Evolutionary conservation across 2,113 vertebrate species (phyloP), one percentile per base, ranked within the genome.

Genomic region (Rhinolophus sinicus): DNA sequence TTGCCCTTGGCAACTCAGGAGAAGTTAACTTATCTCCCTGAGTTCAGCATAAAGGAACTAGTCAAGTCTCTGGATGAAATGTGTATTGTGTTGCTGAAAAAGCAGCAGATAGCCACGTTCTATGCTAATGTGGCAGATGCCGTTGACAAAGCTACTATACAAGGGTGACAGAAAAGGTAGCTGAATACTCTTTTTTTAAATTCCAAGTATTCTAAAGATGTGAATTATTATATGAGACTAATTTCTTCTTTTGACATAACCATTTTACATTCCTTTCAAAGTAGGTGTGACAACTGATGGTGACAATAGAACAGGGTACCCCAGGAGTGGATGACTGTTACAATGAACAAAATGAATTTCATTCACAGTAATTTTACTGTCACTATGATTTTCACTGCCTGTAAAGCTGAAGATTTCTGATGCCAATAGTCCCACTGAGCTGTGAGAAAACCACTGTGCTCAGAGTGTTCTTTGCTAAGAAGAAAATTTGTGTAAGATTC

Each of bases 1-100:
- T 97, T 97, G 94, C 94, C 95, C 87, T 95, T 97, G 80, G 94
- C 95, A 97, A 93, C 92, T 95, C 94, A 44, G 60, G 58, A 73
- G 72, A 96, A 89, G 82, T 95, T 96, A 94, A 54, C 72, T 97
- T 95, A 93, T 97, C 83, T 93, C 40, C 44, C 60, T 0, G n/a
- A 94, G 87, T 85, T 96, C 60, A 81, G 72, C 69, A 92, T 70
- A 82, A 94, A 88, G 58, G 87, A 94, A 82, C 65, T 47, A 94
- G 73, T 86, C 77, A 75, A 94, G 76, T 80, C 67, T 90, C 77
- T 1, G 0, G 56, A 81, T 88, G 76, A 96, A 93, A 90, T 78
- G 75, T 84, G 65, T 24, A 26, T 67, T 93, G 56, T 96, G 93
- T 96, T 94, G 70, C 65, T 87, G 19, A 60, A 81, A 95, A 54